Evolutionary conservation across 2,797 vertebrate genomes (phyloP).

Genomic region (Apogon hyalosoma): DNA sequence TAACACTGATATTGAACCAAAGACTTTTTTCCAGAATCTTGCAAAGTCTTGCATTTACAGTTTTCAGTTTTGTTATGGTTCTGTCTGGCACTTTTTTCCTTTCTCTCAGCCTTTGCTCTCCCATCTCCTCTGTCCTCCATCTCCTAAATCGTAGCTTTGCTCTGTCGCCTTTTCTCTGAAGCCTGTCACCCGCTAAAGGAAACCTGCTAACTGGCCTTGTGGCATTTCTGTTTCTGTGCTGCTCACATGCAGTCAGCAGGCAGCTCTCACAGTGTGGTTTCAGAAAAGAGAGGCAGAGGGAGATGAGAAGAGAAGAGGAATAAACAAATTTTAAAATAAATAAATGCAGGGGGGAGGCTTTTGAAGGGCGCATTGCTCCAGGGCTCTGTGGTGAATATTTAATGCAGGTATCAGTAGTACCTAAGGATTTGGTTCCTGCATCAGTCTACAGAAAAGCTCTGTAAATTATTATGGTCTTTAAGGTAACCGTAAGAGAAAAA

Average conservation of each 20-base stretch:
- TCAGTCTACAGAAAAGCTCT: constrained; percentile 39
- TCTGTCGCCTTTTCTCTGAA: constrained; percentile 41
- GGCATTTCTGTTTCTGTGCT: constrained; percentile 59
- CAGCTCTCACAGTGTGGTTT: constrained; percentile 57
- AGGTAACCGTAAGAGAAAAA: not conserved
- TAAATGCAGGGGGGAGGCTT: constrained; percentile 71
- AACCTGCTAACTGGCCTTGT: constrained; percentile 62
- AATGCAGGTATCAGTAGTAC: constrained; percentile 71
- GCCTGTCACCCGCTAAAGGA: constrained; percentile 47
- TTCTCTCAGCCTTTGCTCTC: not conserved
- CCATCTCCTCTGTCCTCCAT: constrained; percentile 15
- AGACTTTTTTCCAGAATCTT: constrained; percentile 1
- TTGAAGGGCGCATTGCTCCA: constrained; percentile 74
- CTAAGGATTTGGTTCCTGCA: constrained; percentile 46
- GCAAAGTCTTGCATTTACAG: not conserved
- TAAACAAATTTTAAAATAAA: constrained; percentile 82
- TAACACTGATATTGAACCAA: not conserved
- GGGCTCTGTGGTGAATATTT: constrained; percentile 77
- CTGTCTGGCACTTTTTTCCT: constrained; percentile 4
- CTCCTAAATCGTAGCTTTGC: constrained; percentile 14
- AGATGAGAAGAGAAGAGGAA: constrained; percentile 74
- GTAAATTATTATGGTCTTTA: constrained; percentile 47
- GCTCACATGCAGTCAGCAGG: constrained; percentile 64
- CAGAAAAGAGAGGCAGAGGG: constrained; percentile 43
- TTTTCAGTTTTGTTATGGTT: not conserved